Percentiles rank a stretch among this genome's conserved stretches.
Conservation (phyloP, 2,888 invertebrate genomes). For the Ommatoiulus sabulosus region DNA sequence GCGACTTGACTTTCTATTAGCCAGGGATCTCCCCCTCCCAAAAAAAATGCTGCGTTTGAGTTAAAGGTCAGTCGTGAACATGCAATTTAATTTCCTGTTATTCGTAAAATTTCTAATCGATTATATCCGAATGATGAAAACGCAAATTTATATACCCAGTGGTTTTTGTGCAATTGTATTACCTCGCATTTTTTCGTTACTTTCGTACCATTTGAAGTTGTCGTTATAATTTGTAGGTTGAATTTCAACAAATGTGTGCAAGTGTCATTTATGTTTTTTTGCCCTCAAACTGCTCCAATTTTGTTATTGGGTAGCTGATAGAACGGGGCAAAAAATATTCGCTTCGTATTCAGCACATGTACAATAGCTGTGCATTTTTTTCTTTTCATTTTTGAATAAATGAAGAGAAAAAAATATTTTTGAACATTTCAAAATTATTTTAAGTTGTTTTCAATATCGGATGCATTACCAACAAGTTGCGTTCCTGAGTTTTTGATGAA, state of each 20-base stretch:
- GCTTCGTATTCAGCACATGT: background rate
- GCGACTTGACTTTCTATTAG: too few relatives aligned
- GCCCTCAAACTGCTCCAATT: background rate
- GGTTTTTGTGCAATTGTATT: background rate
- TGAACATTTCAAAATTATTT: too few relatives aligned
- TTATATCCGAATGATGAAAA: background rate
- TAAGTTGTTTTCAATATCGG: too few relatives aligned
- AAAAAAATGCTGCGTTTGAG: background rate
- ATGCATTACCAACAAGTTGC: background rate
- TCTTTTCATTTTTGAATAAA: background rate
- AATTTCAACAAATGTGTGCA: background rate
- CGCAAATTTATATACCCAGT: background rate
- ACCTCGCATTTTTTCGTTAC: background rate
- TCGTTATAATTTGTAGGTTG: background rate
- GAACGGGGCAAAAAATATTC: background rate
- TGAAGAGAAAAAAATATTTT: background rate
- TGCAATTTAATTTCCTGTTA: background rate
- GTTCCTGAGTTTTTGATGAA: background rate
- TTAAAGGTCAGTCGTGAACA: background rate
- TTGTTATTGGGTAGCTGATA: background rate
- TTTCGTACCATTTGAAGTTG: background rate
- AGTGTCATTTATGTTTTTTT: conserved; percentile 5
- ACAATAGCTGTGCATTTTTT: too few relatives aligned
- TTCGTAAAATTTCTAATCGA: background rate
- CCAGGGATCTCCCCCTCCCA: too few relatives aligned